These are phyloP conservation scores for Girardia tigrina DNA, from an alignment of 2,888 invertebrate species.

Conservation along the genomic window DNA sequence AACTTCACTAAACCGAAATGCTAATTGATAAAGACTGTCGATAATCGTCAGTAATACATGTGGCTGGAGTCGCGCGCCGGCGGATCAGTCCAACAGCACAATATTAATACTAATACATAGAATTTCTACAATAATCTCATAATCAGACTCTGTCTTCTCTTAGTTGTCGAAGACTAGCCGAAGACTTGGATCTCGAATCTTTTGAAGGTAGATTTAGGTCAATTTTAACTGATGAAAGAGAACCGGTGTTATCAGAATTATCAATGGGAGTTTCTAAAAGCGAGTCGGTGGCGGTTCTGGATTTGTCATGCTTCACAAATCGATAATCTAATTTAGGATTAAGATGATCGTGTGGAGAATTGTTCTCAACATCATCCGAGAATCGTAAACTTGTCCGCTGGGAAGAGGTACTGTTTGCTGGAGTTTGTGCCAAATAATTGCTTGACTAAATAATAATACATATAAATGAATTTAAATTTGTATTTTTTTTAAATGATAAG, in stretches of 20 bases:
- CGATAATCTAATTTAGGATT: constrained; percentile 10
- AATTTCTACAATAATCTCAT: neutral
- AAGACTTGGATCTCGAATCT: neutral
- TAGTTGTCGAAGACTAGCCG: neutral
- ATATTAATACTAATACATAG: constrained; percentile 1
- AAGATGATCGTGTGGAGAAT: neutral
- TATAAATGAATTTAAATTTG: too few relatives aligned
- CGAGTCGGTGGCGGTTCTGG: neutral
- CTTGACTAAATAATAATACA: neutral
- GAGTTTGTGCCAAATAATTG: constrained; percentile 7
- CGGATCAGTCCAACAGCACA: neutral
- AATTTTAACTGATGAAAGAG: neutral
- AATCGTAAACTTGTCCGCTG: constrained; percentile 12
- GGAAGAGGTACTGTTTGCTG: neutral
- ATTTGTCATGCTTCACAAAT: constrained; percentile 13
- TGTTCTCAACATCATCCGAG: neutral
- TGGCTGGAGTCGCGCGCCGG: too few relatives aligned
- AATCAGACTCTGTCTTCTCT: neutral
- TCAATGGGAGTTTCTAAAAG: neutral
- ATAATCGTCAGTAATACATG: neutral
- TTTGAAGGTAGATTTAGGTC: neutral
- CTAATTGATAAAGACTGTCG: neutral
- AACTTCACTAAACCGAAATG: neutral
- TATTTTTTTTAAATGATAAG: too few relatives aligned
- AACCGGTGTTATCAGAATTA: neutral